phyloP scores from a whole-genome alignment of 2,888 invertebrate species.

The Protodeltote pygarga region DNA sequence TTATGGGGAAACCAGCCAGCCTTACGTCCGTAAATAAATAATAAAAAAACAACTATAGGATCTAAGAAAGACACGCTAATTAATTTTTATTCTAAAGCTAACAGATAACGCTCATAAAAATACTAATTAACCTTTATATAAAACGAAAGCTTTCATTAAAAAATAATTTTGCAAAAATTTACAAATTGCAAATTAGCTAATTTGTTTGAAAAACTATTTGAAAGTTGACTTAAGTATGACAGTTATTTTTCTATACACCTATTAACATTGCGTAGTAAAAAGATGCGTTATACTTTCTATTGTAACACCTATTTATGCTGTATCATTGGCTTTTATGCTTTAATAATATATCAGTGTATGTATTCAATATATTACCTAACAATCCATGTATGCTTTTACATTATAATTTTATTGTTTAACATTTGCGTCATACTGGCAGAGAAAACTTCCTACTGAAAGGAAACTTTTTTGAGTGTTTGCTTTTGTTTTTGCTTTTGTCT shows the following conservation, averaged over 20 bases:
- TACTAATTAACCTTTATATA: slow-evolving; percentile 28
- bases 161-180: slow-evolving; percentile 24
- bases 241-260: slow-evolving; percentile 2
- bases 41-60: slow-evolving; percentile 3
- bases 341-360: too few species aligned
- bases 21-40: slow-evolving; percentile 10
- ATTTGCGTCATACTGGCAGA: too few species aligned
- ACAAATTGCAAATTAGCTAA: slow-evolving; percentile 8
- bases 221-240: slow-evolving; percentile 4
- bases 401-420: too few species aligned
- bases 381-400: too few species aligned
- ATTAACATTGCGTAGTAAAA: neutral
- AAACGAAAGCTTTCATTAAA: slow-evolving; percentile 23
- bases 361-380: too few species aligned
- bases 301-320: neutral
- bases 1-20: too few species aligned
- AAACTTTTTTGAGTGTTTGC: too few species aligned
- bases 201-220: slow-evolving; percentile 23
- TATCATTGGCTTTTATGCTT: neutral
- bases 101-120: slow-evolving; percentile 16
- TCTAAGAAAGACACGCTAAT: slow-evolving; percentile 33
- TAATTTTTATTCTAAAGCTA: slow-evolving; percentile 35
- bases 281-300: neutral
- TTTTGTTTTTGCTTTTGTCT: too few species aligned
- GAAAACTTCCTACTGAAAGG: too few species aligned